Percentiles rank a stretch among this genome's conserved stretches.
These are phyloP conservation scores for Sarcophaga carnaria DNA, from an alignment of 2,888 invertebrate species.

Conservation along the genomic window DNA sequence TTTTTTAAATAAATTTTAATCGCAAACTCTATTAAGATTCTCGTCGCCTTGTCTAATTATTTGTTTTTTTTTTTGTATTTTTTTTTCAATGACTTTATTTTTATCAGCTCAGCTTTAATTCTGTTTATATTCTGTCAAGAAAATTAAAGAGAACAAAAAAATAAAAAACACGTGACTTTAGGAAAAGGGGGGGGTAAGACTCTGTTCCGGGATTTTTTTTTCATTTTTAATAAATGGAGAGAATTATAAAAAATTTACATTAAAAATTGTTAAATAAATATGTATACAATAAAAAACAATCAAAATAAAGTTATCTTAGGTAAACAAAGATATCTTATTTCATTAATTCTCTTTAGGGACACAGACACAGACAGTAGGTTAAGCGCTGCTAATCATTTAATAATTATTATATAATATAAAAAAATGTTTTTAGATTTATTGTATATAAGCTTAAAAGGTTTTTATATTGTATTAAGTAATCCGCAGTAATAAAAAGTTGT, in stretches of 20 bases:
- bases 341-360: not conserved
- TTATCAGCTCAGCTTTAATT: not conserved
- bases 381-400: not conserved
- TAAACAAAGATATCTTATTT: not conserved
- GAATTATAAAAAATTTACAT: not conserved
- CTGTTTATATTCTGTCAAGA: not conserved
- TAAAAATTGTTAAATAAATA: not conserved
- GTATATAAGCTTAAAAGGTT: no score
- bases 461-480: no score
- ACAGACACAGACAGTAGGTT: not conserved
- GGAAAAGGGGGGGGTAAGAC: not conserved
- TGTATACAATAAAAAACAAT: not conserved
- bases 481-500: no score
- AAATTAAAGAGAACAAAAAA: not conserved
- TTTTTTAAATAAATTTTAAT: not conserved
- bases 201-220: not conserved
- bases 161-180: slow-evolving; percentile 50
- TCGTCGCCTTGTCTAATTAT: not conserved
- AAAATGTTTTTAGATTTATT: no score
- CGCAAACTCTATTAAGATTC: not conserved
- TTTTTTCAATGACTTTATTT: slow-evolving; percentile 28
- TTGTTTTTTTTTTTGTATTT: not conserved
- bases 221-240: not conserved
- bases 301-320: not conserved
- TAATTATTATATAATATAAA: not conserved